Evolutionary conservation across 2,888 invertebrate species (phyloP), one percentile per base, ranked within the genome.

Genomic region (Cheilosia impressa): DNA sequence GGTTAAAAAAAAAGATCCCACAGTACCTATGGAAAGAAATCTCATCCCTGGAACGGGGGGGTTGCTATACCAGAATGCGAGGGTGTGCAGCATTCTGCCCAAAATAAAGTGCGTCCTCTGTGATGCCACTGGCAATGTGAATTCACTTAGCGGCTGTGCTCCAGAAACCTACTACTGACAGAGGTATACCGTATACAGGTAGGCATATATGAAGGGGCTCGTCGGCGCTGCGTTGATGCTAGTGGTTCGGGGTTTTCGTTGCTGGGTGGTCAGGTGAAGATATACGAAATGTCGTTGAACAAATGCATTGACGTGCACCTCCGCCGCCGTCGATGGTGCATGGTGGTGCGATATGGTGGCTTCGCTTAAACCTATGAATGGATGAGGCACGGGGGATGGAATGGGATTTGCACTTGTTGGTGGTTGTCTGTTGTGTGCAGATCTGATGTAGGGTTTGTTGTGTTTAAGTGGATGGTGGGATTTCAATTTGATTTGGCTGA

Each of bases 91-190:
- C 24, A 66, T 53, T 80, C 80, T 76, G 58, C 81, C 85, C 85
- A 81, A 79, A 81, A 85, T 71, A 76, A 85, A 85, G 85, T 85
- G 85, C 85, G 85, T 85, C 81, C 76, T 79, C 58, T 47, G 58
- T 66, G 66, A 38, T 79, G 75, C 62, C 73, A 62, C 34, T 58
- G 62, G 66, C 77, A 57, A 45, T 85, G 60, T 71, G 84, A 76
- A 52, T 66, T 75, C 85, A 77, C 81, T 85, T 85, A 72, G 72
- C 85, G 85, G 62, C 72, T 68, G 71, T 85, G 85, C 78, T 85
- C 85, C 85, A 85, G 85, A 85, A 85, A 85, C 85, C 85, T 66
- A 85, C 68, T 60, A n/a, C 43, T 41, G 34, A 43, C 41, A 60
- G 22, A 19, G 17, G 19, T 68, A 68, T 41, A 43, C 75, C 69